Evolutionary conservation across 2,888 invertebrate species (phyloP), one percentile per base, ranked within the genome.

Genomic region (Acrobasis repandana): DNA sequence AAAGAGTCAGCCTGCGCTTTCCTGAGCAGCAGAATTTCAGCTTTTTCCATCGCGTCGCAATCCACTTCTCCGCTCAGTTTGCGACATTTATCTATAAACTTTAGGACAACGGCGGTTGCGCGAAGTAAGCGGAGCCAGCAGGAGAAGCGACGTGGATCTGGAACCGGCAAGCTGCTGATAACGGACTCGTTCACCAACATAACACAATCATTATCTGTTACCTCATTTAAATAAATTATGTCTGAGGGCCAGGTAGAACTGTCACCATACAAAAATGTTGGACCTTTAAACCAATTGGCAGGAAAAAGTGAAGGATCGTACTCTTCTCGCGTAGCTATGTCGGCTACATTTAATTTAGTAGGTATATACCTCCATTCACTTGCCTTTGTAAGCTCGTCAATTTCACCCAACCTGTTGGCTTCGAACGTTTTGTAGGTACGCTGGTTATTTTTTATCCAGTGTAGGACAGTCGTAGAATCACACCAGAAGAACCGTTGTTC

Each of bases 371-470:
- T 34, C 34, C 47, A 47, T 15, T 47, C 47, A 47, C 15, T 15
- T 15, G 47, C 47, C 15, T 6, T n/a, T 3, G 47, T 47, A 5
- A 47, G 47, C 15, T 47, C 15, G 15, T 47, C 47, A 5, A 50
- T 50, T 50, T 50, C 49, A 1, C 49, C 49, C 11, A 50, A 28
- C 10, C 49, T 20, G 49, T 50, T 28, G 2, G 49, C 49, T 10
- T 20, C 20, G 28, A 50, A 50, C 1, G 20, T 50, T 28, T 50
- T 50, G 28, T 20, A 50, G 5, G 47, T 15, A 2, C 47, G 47
- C 15, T 47, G n/a, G 46, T 20, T n/a, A 18, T 57, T 51, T 51
- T 50, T 43, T n/a, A n/a, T n/a, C n/a, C n/a, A n/a, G n/a, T n/a
- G n/a, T n/a, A n/a, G n/a, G n/a, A n/a, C n/a, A n/a, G n/a, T n/a